Evolutionary conservation across 2,888 invertebrate genomes (phyloP).

Genomic region (Ophion ventricosus): DNA sequence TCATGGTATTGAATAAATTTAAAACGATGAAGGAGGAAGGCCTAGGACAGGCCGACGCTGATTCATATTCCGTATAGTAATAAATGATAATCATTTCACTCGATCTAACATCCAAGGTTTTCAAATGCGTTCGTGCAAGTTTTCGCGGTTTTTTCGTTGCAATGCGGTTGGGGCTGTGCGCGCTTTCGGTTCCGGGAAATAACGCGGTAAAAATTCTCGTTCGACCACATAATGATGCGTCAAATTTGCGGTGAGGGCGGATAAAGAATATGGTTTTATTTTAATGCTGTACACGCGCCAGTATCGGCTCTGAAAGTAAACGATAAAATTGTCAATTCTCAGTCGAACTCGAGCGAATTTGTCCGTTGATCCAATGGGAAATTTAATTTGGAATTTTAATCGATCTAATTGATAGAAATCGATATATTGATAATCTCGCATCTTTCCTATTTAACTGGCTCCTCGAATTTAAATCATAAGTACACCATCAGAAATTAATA

Average conservation of each 20-base stretch:
- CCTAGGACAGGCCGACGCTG: neutral
- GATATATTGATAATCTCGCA: no score
- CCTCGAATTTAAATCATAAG: no score
- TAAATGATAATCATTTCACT: no score
- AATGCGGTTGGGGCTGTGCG: neutral
- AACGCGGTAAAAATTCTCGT: neutral
- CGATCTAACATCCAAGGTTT: neutral
- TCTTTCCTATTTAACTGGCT: no score
- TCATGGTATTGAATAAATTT: neutral
- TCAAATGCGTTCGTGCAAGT: neutral
- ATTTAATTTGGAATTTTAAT: neutral
- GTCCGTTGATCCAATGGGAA: neutral
- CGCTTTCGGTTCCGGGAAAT: neutral
- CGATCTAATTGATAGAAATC: neutral
- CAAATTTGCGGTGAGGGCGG: neutral
- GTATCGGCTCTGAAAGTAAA: neutral
- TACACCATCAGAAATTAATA: no score
- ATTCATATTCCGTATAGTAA: neutral
- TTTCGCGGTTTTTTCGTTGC: neutral
- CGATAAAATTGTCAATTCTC: neutral
- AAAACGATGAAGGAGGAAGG: neutral
- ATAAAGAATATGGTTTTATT: neutral
- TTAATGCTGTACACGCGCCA: neutral
- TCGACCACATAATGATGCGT: neutral
- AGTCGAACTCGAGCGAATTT: neutral